Evolutionary conservation across 1,140 invertebrate genomes (phyloP).

Genomic region (Drosophila pectinifera): DNA sequence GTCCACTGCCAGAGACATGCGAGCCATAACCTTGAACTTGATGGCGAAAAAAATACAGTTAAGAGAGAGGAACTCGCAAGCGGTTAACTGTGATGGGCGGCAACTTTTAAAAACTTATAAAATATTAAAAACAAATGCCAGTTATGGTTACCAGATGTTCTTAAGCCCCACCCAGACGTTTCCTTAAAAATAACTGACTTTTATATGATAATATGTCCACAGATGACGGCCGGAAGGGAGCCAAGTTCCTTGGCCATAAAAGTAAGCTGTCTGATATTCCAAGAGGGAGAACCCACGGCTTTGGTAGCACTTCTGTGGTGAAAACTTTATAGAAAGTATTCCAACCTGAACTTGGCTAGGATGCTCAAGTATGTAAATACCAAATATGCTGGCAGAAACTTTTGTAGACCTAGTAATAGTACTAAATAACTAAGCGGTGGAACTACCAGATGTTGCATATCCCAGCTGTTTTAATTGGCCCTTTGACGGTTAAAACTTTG

Average conservation of each 20-base stretch:
- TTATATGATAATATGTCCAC: too few species aligned
- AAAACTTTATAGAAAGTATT: neutral
- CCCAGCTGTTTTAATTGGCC: neutral
- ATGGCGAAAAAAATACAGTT: neutral
- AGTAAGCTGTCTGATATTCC: too few species aligned
- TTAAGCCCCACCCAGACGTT: too few species aligned
- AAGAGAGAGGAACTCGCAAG: too few species aligned
- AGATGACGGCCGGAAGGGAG: too few species aligned
- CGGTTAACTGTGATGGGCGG: neutral
- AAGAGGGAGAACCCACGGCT: neutral
- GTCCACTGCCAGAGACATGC: too few species aligned
- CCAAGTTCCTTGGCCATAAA: too few species aligned
- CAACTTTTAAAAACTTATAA: neutral
- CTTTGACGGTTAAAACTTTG: neutral
- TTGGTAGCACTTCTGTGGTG: neutral
- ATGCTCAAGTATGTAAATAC: neutral
- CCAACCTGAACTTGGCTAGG: neutral
- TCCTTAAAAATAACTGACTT: neutral
- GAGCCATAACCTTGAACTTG: neutral
- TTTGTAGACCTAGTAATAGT: neutral
- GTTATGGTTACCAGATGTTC: too few species aligned
- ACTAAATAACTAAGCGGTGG: neutral
- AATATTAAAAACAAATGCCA: neutral
- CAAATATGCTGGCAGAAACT: neutral
- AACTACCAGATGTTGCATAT: slow-evolving; percentile 3